Conservation (phyloP, 2,888 invertebrate genomes). For the Scrobipalpa atriplicella region DNA sequence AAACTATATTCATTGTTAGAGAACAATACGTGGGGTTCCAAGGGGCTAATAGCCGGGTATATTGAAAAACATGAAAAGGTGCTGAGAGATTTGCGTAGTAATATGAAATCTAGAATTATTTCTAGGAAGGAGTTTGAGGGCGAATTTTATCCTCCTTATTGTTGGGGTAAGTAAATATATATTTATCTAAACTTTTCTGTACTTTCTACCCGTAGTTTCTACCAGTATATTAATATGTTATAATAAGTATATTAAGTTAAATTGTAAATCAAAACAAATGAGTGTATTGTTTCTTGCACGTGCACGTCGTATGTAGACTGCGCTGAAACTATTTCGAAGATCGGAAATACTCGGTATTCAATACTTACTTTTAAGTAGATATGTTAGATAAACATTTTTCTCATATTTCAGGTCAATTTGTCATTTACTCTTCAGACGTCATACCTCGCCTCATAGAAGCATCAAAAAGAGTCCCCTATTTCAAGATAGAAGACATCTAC, state of each 20-base stretch:
- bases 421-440: background rate
- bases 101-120: background rate
- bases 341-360: too few relatives aligned
- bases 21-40: background rate
- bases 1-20: background rate
- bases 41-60: background rate
- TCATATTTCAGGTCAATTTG: constrained; percentile 27
- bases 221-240: too few relatives aligned
- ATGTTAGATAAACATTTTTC: too few relatives aligned
- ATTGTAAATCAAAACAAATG: too few relatives aligned
- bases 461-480: background rate
- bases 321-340: too few relatives aligned
- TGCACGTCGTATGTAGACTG: too few relatives aligned
- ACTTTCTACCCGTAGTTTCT: too few relatives aligned
- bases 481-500: constrained; percentile 23
- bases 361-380: too few relatives aligned
- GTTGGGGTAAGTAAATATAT: background rate
- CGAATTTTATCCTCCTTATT: background rate
- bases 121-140: background rate
- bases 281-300: too few relatives aligned
- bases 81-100: background rate
- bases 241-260: too few relatives aligned
- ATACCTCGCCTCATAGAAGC: background rate
- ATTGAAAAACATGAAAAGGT: background rate
- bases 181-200: too few relatives aligned